Evolutionary conservation across 2,888 invertebrate species (phyloP).

Genomic region (Kryphioiulus occultus): DNA sequence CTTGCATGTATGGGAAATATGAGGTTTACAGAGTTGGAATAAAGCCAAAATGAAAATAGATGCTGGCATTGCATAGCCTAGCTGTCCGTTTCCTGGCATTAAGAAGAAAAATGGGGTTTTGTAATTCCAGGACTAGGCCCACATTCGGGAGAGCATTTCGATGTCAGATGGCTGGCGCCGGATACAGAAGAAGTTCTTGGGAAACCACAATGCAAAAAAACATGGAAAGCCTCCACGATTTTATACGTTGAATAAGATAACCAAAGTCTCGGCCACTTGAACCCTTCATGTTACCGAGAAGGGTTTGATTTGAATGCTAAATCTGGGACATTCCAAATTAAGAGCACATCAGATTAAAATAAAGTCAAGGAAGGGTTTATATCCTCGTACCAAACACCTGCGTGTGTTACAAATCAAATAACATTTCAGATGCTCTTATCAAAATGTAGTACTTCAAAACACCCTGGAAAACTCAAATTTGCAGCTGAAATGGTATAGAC

Average conservation of each 20-base stretch:
- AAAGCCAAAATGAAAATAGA: constrained; percentile 31
- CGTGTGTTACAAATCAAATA: no score
- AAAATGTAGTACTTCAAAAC: no score
- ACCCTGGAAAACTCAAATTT: no score
- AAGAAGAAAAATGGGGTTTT: neutral
- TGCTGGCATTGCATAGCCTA: neutral
- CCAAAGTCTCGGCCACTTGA: neutral
- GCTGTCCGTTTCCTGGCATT: neutral
- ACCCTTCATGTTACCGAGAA: neutral
- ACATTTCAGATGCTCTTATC: no score
- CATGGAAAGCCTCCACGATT: neutral
- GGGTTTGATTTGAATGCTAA: no score
- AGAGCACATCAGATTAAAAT: no score
- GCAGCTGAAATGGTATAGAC: no score
- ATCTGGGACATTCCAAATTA: no score
- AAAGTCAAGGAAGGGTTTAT: no score
- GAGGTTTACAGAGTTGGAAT: neutral
- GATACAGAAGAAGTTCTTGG: neutral
- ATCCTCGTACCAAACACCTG: no score
- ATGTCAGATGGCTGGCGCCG: neutral
- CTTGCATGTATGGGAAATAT: neutral
- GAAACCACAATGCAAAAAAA: neutral
- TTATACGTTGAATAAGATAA: neutral
- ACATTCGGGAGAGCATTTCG: neutral
- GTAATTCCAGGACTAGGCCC: neutral